Evolutionary conservation across 2,888 invertebrate species (phyloP).

Genomic region (Yponomeuta cagnagella): DNA sequence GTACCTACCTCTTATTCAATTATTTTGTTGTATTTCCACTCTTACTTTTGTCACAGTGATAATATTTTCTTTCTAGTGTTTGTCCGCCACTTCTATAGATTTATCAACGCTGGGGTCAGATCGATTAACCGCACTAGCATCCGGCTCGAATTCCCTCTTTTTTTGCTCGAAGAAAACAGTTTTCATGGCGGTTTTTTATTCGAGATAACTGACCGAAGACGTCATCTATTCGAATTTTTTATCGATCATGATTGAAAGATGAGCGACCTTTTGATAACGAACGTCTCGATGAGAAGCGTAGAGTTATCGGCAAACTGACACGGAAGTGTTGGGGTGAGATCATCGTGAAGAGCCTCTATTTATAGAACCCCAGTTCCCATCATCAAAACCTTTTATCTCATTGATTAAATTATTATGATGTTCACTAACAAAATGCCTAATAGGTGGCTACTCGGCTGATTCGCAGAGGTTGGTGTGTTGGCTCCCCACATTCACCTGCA

Average conservation of each 20-base stretch:
- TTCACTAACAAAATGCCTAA: background rate
- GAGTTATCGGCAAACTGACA: constrained; percentile 18
- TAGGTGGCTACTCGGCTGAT: background rate
- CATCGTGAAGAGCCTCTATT: constrained; percentile 16
- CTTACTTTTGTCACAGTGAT: constrained; percentile 29
- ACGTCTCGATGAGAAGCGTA: constrained; percentile 15
- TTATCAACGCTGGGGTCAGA: constrained; percentile 7
- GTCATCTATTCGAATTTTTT: constrained; percentile 18
- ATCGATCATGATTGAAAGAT: constrained; percentile 8
- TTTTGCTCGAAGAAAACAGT: constrained; percentile 15
- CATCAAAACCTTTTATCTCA: background rate
- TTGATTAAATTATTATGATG: background rate
- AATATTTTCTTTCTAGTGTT: constrained; percentile 7
- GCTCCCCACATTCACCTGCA: background rate
- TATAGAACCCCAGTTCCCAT: constrained; percentile 5
- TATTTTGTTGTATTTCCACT: constrained; percentile 33
- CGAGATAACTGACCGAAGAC: constrained; percentile 16
- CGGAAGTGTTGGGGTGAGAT: constrained; percentile 21
- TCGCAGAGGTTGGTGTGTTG: background rate
- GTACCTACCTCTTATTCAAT: constrained; percentile 28
- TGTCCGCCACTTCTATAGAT: background rate
- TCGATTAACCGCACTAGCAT: constrained; percentile 10
- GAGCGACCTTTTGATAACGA: constrained; percentile 15
- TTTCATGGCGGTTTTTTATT: constrained; percentile 15
- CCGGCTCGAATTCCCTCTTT: constrained; percentile 8